A percentile compares a stretch with the other conserved stretches of the same genome.
These are phyloP conservation scores for Tympanoctomys barrerae DNA, from an alignment of 2,797 vertebrate genomes.

Conservation along the genomic window DNA sequence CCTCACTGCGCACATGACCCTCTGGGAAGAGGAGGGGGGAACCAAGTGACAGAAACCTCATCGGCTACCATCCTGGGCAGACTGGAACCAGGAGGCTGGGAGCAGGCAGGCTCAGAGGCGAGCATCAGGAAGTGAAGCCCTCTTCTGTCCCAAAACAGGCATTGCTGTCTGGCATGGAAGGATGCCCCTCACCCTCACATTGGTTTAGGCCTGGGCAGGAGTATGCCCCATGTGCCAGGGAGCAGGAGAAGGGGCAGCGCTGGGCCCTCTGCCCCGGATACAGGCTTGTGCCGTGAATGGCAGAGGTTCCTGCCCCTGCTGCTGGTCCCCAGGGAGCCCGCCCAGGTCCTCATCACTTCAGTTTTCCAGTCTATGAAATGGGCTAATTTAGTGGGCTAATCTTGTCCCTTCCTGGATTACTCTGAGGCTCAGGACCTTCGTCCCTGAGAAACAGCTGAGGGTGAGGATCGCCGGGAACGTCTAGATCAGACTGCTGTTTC, in stretches of 20 bases:
- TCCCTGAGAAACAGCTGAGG: background rate
- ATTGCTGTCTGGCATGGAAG: background rate
- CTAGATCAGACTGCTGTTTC: background rate
- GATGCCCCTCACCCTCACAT: too few relatives aligned
- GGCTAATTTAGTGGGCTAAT: background rate
- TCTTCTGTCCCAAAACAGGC: background rate
- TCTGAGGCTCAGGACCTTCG: background rate
- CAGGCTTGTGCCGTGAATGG: background rate
- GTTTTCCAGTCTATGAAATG: background rate
- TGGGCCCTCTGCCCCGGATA: background rate
- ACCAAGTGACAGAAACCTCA: background rate
- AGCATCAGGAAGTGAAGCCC: background rate
- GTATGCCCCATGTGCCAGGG: background rate
- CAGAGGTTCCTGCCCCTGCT: background rate
- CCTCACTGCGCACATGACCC: background rate
- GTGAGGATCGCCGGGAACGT: background rate
- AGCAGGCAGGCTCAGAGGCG: background rate
- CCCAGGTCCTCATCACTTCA: slow-evolving; percentile 29
- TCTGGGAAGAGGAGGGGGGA: background rate
- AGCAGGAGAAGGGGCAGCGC: background rate
- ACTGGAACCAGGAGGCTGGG: background rate
- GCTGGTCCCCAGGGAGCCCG: background rate
- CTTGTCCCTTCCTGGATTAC: background rate
- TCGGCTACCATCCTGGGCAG: background rate
- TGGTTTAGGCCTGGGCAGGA: background rate